Evolutionary conservation across 1,140 invertebrate genomes (phyloP).

Genomic region (Drosophila pandora): DNA sequence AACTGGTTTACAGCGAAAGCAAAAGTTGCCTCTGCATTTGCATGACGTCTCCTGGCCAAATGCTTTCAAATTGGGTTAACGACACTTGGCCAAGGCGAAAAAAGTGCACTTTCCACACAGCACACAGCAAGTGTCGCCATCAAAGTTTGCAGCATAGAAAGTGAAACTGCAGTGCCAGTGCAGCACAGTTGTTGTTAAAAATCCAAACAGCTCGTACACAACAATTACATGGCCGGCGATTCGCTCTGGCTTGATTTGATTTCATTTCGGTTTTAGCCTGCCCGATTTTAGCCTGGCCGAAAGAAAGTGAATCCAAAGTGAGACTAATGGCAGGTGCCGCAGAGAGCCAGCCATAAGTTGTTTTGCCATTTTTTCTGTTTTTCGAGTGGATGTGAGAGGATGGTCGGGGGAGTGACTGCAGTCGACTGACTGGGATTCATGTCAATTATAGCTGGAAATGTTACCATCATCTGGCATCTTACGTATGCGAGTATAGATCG

Average conservation of each 20-base stretch:
- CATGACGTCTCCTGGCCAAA: slow-evolving; percentile 64
- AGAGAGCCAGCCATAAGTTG: slow-evolving; percentile 7
- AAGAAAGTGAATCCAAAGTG: slow-evolving; percentile 65
- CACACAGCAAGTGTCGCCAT: slow-evolving; percentile 58
- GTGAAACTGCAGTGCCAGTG: slow-evolving; percentile 70
- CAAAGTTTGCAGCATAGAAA: slow-evolving; percentile 54
- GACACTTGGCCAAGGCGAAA: slow-evolving; percentile 64
- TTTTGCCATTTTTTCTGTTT: slow-evolving; percentile 1
- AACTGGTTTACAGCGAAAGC: slow-evolving; percentile 78
- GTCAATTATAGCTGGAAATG: slow-evolving; percentile 49
- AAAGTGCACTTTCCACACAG: slow-evolving; percentile 64
- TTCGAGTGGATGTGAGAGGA: slow-evolving; percentile 10
- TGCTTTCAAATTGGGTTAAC: slow-evolving; percentile 81
- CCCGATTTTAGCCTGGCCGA: slow-evolving; percentile 35
- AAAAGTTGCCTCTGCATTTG: slow-evolving; percentile 67
- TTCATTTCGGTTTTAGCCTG: slow-evolving; percentile 33
- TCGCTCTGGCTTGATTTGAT: slow-evolving; percentile 44
- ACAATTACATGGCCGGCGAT: slow-evolving; percentile 59
- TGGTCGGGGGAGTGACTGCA: neutral
- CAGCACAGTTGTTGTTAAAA: slow-evolving; percentile 55
- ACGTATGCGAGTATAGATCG: slow-evolving; percentile 43
- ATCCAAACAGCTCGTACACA: slow-evolving; percentile 38
- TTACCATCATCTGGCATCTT: slow-evolving; percentile 39
- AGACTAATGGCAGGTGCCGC: slow-evolving; percentile 49
- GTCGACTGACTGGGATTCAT: slow-evolving; percentile 17